phyloP scores from a whole-genome alignment of 2,797 vertebrate species.

The Danio tinwini region DNA sequence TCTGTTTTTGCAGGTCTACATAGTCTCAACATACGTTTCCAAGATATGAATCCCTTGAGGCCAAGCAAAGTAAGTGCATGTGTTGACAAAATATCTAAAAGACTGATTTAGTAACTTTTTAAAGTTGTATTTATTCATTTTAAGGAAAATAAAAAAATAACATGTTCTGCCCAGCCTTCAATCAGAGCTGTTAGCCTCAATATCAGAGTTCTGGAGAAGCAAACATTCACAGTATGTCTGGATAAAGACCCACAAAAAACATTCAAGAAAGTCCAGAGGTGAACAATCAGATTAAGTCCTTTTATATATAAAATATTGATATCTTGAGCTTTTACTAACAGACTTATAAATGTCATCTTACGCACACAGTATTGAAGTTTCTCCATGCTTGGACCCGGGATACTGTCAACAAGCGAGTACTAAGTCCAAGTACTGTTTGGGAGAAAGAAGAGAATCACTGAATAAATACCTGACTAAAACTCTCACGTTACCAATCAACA shows the following conservation, averaged over 20 bases:
- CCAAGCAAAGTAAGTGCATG: conserved; percentile 35
- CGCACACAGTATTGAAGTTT: conserved; percentile 79
- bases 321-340: neutral
- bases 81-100: neutral
- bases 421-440: conserved; percentile 58
- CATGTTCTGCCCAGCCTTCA: conserved; percentile 18
- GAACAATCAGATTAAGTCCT: conserved; percentile 29
- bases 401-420: conserved; percentile 71
- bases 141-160: neutral
- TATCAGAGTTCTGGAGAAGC: conserved; percentile 80
- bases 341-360: conserved; percentile 5
- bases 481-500: conserved; percentile 88
- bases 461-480: conserved; percentile 76
- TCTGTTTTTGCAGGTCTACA: conserved; percentile 67
- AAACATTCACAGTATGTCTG: conserved; percentile 76
- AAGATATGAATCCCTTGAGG: conserved; percentile 65
- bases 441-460: conserved; percentile 55
- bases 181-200: conserved; percentile 76
- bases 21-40: conserved; percentile 77
- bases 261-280: conserved; percentile 84
- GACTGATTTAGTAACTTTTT: neutral
- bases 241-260: conserved; percentile 83
- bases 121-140: neutral
- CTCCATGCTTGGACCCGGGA: conserved; percentile 82
- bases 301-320: neutral